Evolutionary conservation across 2,797 vertebrate genomes (phyloP).

Genomic region (Buphagus erythrorhynchus): DNA sequence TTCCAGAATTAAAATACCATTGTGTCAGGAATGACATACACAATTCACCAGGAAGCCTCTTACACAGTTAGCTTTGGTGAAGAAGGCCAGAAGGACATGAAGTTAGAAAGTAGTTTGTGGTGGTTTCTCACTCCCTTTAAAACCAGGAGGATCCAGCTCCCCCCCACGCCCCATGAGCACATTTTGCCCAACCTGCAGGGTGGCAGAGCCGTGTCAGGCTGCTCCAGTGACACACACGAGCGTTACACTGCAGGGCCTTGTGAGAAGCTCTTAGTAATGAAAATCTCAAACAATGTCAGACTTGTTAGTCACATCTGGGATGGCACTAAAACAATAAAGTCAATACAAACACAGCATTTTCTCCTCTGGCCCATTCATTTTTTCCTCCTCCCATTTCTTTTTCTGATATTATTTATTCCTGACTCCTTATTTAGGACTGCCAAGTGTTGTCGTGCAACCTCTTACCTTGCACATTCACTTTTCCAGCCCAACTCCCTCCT

Average conservation of each 20-base stretch:
- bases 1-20: background rate
- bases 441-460: slow-evolving; percentile 1
- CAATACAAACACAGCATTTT: background rate
- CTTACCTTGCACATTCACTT: background rate
- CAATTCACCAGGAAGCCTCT: background rate
- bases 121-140: background rate
- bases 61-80: background rate
- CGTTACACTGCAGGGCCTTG: background rate
- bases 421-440: background rate
- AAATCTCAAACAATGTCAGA: background rate
- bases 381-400: background rate
- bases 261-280: background rate
- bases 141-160: background rate
- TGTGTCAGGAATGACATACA: background rate
- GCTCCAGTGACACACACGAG: background rate
- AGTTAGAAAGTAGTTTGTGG: background rate
- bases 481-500: background rate
- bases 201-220: background rate
- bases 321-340: slow-evolving; percentile 27
- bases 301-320: slow-evolving; percentile 37
- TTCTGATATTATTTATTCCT: slow-evolving; percentile 9
- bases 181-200: background rate
- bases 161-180: background rate
- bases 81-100: background rate
- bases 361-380: background rate